These are phyloP conservation scores for Steinernema hermaphroditum DNA, from an alignment of 2,888 invertebrate species.

Conservation along the genomic window DNA sequence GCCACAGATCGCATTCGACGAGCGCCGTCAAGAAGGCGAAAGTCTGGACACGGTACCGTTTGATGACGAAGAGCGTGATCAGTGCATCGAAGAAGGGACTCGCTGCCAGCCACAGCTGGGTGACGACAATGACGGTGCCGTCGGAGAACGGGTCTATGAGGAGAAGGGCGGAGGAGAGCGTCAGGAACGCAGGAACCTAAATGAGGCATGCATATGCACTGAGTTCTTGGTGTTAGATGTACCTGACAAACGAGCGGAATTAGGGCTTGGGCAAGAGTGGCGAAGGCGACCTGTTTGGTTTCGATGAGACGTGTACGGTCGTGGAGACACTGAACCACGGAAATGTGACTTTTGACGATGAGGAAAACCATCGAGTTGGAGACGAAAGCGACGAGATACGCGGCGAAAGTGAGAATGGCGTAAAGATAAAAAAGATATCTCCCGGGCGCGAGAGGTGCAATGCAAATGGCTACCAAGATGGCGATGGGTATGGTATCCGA, in stretches of 20 bases:
- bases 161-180: conserved; percentile 52
- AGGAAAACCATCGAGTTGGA: conserved; percentile 56
- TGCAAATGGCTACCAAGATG: conserved; percentile 49
- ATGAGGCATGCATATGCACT: conserved; percentile 22
- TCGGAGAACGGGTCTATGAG: conserved; percentile 52
- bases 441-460: conserved; percentile 50
- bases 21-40: conserved; percentile 35
- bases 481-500: conserved; percentile 50
- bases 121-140: conserved; percentile 49
- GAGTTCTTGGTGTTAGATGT: background rate
- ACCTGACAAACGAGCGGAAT: conserved; percentile 60
- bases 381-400: conserved; percentile 54
- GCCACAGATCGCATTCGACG: conserved; percentile 34
- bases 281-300: conserved; percentile 59
- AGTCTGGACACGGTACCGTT: conserved; percentile 51
- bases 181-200: conserved; percentile 58
- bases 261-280: conserved; percentile 57
- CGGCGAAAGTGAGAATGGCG: conserved; percentile 50
- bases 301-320: conserved; percentile 53
- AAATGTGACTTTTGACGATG: conserved; percentile 56
- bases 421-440: conserved; percentile 50
- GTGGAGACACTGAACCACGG: conserved; percentile 52
- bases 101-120: conserved; percentile 55
- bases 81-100: conserved; percentile 55
- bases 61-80: conserved; percentile 57